Evolutionary conservation across 1,140 invertebrate species (phyloP).

Genomic region (Acromyrmex heyeri): DNA sequence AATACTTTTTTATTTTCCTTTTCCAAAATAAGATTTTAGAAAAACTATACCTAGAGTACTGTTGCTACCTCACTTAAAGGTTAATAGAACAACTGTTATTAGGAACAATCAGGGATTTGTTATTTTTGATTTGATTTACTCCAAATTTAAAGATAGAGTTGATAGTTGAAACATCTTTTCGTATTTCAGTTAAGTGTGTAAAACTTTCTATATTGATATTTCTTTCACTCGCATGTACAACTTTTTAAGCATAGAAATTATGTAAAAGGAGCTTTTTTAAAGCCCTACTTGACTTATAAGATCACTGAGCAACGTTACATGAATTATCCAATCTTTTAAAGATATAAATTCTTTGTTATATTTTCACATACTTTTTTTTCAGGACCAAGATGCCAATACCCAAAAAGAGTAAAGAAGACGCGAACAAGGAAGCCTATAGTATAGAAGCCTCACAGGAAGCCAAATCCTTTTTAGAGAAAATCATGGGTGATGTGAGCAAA

Average conservation of each 20-base stretch:
- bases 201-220: not conserved
- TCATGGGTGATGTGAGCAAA: slow-evolving; percentile 93
- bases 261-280: not conserved
- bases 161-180: not conserved
- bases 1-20: no score
- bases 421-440: slow-evolving; percentile 83
- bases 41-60: no score
- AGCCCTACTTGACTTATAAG: not conserved
- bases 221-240: not conserved
- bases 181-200: not conserved
- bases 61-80: no score
- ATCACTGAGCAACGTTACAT: not conserved
- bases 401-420: slow-evolving; percentile 81
- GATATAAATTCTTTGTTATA: slow-evolving; percentile 52
- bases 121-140: not conserved
- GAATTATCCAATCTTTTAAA: not conserved
- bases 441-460: slow-evolving; percentile 89
- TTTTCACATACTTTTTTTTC: slow-evolving; percentile 21
- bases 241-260: not conserved
- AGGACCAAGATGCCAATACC: slow-evolving; percentile 80
- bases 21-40: no score
- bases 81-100: slow-evolving; percentile 3
- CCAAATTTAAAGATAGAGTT: no score
- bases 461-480: slow-evolving; percentile 90
- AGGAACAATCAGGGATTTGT: not conserved